Conservation (phyloP, 2,888 invertebrate genomes). For the Lottia scabra region DNA sequence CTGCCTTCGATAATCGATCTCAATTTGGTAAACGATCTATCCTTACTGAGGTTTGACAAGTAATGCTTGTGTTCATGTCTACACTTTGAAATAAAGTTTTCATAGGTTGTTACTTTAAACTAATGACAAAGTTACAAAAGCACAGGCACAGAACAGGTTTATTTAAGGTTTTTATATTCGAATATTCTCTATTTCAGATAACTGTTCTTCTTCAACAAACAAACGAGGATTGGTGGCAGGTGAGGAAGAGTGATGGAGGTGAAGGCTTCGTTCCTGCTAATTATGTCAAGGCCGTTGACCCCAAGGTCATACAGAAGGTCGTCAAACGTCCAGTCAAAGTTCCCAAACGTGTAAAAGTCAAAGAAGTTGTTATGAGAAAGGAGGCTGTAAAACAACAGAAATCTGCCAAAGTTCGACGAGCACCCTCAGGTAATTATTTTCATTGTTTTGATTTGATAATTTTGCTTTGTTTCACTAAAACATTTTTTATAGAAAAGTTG, state of each 20-base stretch:
- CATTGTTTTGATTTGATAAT: too few species aligned
- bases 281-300: constrained; percentile 93
- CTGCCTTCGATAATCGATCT: too few species aligned
- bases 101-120: too few species aligned
- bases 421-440: constrained; percentile 62
- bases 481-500: too few species aligned
- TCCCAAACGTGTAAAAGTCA: constrained; percentile 85
- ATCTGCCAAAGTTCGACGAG: constrained; percentile 55
- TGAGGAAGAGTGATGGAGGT: constrained; percentile 89
- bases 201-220: constrained; percentile 95
- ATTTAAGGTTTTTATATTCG: not conserved
- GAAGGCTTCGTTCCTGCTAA: constrained; percentile 99
- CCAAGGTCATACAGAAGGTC: constrained; percentile 74
- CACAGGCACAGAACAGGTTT: too few species aligned
- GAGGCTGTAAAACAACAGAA: constrained; percentile 81
- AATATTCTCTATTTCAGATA: constrained; percentile 69
- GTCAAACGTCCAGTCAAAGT: constrained; percentile 87
- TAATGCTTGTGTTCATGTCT: too few species aligned
- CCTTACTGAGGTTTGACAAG: too few species aligned
- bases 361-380: constrained; percentile 76
- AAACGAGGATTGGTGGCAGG: constrained; percentile 99
- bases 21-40: too few species aligned
- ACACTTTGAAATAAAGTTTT: too few species aligned
- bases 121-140: too few species aligned
- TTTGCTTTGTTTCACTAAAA: too few species aligned